Conservation (phyloP, 2,888 invertebrate species). For the Theretra japonica region DNA sequence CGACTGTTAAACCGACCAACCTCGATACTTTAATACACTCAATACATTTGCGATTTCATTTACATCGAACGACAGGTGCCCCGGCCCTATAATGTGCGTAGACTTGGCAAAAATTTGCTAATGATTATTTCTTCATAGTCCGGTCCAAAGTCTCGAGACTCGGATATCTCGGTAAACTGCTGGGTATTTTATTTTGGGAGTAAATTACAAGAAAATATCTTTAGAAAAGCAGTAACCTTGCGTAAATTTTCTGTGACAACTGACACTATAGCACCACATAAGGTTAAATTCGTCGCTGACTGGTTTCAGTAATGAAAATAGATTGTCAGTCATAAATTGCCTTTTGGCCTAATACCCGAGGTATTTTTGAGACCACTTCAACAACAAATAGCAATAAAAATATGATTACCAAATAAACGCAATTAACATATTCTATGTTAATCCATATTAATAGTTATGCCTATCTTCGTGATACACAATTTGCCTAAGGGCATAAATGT, state of each 20-base stretch:
- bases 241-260: too few species aligned
- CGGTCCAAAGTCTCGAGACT: neutral
- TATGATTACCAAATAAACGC: too few species aligned
- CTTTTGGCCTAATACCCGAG: too few species aligned
- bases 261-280: too few species aligned
- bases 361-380: neutral
- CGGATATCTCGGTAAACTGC: neutral
- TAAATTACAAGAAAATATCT: too few species aligned
- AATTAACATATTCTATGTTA: too few species aligned
- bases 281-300: too few species aligned
- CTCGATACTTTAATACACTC: slow-evolving; percentile 14
- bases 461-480: neutral
- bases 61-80: slow-evolving; percentile 15
- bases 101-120: slow-evolving; percentile 5
- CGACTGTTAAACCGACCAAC: slow-evolving; percentile 24
- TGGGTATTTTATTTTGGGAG: too few species aligned
- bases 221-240: too few species aligned
- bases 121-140: neutral
- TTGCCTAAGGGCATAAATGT: neutral
- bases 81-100: neutral
- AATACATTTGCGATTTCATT: slow-evolving; percentile 1
- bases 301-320: too few species aligned
- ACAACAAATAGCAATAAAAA: neutral
- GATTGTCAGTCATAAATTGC: too few species aligned
- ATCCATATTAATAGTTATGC: too few species aligned